These are phyloP conservation scores for Hetaerina titia DNA, from an alignment of 2,888 invertebrate species.

Conservation along the genomic window DNA sequence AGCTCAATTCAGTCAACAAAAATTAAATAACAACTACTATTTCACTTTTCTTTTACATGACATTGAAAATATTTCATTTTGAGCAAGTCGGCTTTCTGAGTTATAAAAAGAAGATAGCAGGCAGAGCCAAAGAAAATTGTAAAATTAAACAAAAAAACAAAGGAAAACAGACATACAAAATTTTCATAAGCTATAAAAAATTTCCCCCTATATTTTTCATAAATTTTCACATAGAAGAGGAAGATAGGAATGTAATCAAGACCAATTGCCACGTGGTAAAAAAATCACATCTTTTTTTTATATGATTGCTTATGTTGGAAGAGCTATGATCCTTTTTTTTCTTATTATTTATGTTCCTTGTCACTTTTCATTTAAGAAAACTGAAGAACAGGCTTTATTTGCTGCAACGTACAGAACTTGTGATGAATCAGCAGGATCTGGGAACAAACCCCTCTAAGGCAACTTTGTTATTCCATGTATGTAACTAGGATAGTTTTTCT, in stretches of 20 bases:
- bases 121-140: conserved; percentile 24
- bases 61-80: conserved; percentile 58
- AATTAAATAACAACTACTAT: conserved; percentile 59
- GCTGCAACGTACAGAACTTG: conserved; percentile 40
- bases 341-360: conserved; percentile 39
- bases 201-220: conserved; percentile 34
- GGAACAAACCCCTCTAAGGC: conserved; percentile 65
- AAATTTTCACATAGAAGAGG: conserved; percentile 56
- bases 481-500: conserved; percentile 55
- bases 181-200: conserved; percentile 51
- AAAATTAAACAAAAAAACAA: not conserved
- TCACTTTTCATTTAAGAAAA: conserved; percentile 47
- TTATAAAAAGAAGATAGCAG: conserved; percentile 45
- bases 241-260: conserved; percentile 61
- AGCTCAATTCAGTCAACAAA: conserved; percentile 53
- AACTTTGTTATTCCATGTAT: conserved; percentile 63
- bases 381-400: conserved; percentile 44
- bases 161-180: conserved; percentile 44
- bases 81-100: conserved; percentile 59
- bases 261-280: conserved; percentile 42
- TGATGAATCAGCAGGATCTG: conserved; percentile 63
- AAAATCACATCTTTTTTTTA: conserved; percentile 20
- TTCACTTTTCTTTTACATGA: conserved; percentile 43
- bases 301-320: conserved; percentile 63
- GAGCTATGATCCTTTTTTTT: conserved; percentile 54